Evolutionary conservation across 2,113 vertebrate species (phyloP).

Genomic region (Notothenia rossii): DNA sequence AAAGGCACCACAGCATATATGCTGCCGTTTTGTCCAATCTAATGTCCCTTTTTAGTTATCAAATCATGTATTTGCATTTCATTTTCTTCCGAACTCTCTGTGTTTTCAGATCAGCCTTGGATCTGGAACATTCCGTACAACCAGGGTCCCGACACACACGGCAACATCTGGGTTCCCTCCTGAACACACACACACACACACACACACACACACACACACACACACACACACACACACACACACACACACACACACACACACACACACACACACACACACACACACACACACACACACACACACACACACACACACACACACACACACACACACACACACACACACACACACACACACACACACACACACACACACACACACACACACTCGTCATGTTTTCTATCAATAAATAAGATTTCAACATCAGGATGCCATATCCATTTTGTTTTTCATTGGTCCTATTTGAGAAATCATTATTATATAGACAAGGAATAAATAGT

Average conservation of each 20-base stretch:
- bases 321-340: conserved; percentile 63
- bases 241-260: no score
- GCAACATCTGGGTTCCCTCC: conserved; percentile 96
- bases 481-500: neutral
- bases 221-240: no score
- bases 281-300: no score
- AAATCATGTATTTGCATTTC: neutral
- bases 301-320: conserved; percentile 87
- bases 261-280: conserved; percentile 70
- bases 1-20: neutral
- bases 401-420: conserved; percentile 38
- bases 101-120: conserved; percentile 92
- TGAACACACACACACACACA: conserved; percentile 70
- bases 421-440: no score
- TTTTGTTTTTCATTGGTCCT: no score
- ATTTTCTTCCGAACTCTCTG: neutral
- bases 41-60: neutral
- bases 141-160: conserved; percentile 92
- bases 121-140: conserved; percentile 97
- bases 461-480: neutral
- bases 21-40: neutral
- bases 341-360: conserved; percentile 60
- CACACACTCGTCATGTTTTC: conserved; percentile 21
- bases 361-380: no score
- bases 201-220: conserved; percentile 77